These are phyloP conservation scores for Lytechinus variegatus DNA, from an alignment of 35 echinoderm and acorn worm species.

Conservation along the genomic window DNA sequence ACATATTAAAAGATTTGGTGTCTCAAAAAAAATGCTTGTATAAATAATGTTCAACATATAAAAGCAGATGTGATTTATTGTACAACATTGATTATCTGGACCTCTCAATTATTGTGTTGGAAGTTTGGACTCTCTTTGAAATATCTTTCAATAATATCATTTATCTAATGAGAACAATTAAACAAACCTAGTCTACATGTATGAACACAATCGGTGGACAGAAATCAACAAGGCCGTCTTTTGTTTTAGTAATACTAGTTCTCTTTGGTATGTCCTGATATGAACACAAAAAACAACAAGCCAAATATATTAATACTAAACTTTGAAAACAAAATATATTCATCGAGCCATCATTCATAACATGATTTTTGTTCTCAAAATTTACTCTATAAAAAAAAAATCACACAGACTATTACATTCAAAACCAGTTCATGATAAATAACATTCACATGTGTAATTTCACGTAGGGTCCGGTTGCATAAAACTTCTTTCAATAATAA, in stretches of 20 bases:
- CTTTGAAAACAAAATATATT: constrained; percentile 37
- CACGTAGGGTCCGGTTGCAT: too few relatives aligned
- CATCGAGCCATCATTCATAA: neutral
- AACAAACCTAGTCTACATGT: neutral
- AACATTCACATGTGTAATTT: neutral
- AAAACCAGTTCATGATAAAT: constrained; percentile 14
- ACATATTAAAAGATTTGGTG: neutral
- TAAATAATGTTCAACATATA: neutral
- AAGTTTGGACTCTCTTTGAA: neutral
- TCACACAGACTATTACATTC: constrained; percentile 10
- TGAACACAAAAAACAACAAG: constrained; percentile 19
- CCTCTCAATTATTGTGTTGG: neutral
- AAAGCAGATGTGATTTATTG: neutral
- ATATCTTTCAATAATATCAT: neutral
- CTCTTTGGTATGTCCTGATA: constrained; percentile 42
- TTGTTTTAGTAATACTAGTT: constrained; percentile 28
- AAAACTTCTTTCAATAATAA: too few relatives aligned
- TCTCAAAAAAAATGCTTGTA: neutral
- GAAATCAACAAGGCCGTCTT: constrained; percentile 46
- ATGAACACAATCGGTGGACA: constrained; percentile 12
- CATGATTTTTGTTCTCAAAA: neutral
- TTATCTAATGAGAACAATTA: neutral
- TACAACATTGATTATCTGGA: neutral
- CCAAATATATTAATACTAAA: constrained; percentile 50
- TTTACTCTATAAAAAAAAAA: neutral